Conservation (phyloP, 2,888 invertebrate species). For the Galeopsomyia nigrocyanea region DNA sequence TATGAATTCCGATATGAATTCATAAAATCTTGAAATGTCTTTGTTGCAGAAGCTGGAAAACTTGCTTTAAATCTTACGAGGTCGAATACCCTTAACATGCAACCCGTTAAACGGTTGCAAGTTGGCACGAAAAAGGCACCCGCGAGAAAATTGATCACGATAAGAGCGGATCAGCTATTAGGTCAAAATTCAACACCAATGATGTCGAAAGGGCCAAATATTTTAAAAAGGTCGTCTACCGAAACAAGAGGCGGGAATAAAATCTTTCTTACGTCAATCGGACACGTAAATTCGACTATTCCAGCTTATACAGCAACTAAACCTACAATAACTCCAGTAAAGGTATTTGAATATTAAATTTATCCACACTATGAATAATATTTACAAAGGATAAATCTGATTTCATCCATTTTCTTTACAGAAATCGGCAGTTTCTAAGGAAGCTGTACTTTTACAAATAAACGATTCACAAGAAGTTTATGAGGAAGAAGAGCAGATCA, state of each 20-base stretch:
- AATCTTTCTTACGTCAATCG: constrained; percentile 59
- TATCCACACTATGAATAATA: constrained; percentile 20
- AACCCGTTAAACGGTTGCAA: constrained; percentile 65
- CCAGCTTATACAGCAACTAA: constrained; percentile 53
- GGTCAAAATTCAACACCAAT: constrained; percentile 60
- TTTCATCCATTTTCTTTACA: constrained; percentile 46
- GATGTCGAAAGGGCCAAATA: constrained; percentile 63
- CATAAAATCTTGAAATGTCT: constrained; percentile 19
- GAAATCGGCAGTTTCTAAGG: constrained; percentile 55
- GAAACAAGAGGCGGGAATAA: constrained; percentile 61
- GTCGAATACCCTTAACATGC: constrained; percentile 62
- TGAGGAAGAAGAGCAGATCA: constrained; percentile 67
- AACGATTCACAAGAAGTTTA: constrained; percentile 65
- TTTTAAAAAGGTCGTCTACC: constrained; percentile 60
- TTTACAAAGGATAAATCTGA: background rate
- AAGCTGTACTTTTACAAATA: constrained; percentile 61
- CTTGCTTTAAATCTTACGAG: constrained; percentile 77
- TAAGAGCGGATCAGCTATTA: constrained; percentile 71
- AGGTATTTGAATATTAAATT: constrained; percentile 18
- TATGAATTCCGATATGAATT: constrained; percentile 9
- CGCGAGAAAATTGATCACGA: constrained; percentile 71
- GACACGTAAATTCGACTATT: constrained; percentile 55
- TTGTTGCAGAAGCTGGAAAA: constrained; percentile 78
- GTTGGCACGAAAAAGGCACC: constrained; percentile 61
- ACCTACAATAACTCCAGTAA: constrained; percentile 27